A percentile compares a stretch with the other conserved stretches of the same genome.
Evolutionary conservation across 2,888 invertebrate species (phyloP).

Genomic region (Shargacucullia verbasci): DNA sequence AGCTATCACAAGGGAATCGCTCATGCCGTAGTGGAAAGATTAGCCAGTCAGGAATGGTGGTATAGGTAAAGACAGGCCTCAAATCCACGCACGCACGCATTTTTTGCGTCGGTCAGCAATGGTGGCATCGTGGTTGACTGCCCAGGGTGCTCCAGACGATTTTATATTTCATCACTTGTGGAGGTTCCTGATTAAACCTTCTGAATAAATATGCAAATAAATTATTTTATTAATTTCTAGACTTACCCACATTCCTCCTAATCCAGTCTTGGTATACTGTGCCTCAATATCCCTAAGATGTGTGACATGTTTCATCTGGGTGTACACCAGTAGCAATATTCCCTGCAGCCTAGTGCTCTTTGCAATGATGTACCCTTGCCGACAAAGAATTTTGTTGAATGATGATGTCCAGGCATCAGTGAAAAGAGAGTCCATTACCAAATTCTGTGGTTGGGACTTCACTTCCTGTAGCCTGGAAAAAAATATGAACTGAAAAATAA

Average conservation of each 20-base stretch:
- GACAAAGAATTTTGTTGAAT: slow-evolving; percentile 91
- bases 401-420: slow-evolving; percentile 95
- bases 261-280: slow-evolving; percentile 96
- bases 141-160: too few relatives aligned
- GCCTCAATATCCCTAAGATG: slow-evolving; percentile 95
- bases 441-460: slow-evolving; percentile 95
- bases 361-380: slow-evolving; percentile 92
- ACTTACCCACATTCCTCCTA: slow-evolving; percentile 97
- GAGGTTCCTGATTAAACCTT: too few relatives aligned
- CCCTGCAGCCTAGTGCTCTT: slow-evolving; percentile 96
- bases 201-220: too few relatives aligned
- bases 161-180: too few relatives aligned
- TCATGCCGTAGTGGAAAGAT: too few relatives aligned
- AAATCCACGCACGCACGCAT: too few relatives aligned
- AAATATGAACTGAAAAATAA: slow-evolving; percentile 5
- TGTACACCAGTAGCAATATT: slow-evolving; percentile 93
- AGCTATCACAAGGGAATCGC: too few relatives aligned
- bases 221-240: background rate
- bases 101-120: too few relatives aligned
- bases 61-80: too few relatives aligned
- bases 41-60: too few relatives aligned
- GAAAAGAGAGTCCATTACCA: slow-evolving; percentile 94
- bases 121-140: too few relatives aligned
- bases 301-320: slow-evolving; percentile 93
- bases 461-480: slow-evolving; percentile 94